Evolutionary conservation across 2,113 vertebrate genomes (phyloP).

Genomic region (Arenaria interpres): DNA sequence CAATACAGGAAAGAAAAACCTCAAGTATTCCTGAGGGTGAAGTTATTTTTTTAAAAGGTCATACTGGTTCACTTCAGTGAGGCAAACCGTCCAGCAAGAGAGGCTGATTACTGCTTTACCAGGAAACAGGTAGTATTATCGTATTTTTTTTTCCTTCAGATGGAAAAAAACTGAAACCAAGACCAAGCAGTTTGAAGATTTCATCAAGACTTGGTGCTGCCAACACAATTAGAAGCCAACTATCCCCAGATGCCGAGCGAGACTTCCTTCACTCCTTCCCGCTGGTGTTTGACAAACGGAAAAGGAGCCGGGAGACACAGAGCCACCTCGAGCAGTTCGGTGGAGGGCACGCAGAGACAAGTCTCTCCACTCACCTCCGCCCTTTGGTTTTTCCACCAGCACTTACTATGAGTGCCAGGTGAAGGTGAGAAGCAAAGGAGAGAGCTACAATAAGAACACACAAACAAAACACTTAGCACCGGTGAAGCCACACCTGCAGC

Average conservation of each 20-base stretch:
- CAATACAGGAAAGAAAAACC: background rate
- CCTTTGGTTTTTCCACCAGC: background rate
- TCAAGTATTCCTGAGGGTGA: background rate
- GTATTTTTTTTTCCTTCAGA: background rate
- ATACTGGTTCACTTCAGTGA: background rate
- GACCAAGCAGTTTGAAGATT: background rate
- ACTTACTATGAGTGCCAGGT: background rate
- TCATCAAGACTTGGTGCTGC: background rate
- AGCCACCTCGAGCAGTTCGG: background rate
- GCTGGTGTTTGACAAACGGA: background rate
- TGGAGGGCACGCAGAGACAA: accelerated
- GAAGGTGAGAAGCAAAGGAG: background rate
- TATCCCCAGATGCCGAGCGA: background rate
- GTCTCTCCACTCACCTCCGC: background rate
- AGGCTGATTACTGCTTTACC: background rate
- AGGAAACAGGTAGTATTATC: background rate
- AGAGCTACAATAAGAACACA: background rate
- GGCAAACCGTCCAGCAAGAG: background rate
- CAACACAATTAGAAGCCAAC: background rate
- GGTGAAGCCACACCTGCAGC: background rate
- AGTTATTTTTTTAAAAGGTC: background rate
- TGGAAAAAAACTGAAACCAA: background rate
- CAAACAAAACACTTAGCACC: background rate
- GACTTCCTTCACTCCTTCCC: background rate
- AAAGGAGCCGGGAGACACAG: background rate